A percentile compares a stretch with the other conserved stretches of the same genome.
Evolutionary conservation across 1,140 invertebrate genomes (phyloP).

Genomic region (Drosophila prosaltans): DNA sequence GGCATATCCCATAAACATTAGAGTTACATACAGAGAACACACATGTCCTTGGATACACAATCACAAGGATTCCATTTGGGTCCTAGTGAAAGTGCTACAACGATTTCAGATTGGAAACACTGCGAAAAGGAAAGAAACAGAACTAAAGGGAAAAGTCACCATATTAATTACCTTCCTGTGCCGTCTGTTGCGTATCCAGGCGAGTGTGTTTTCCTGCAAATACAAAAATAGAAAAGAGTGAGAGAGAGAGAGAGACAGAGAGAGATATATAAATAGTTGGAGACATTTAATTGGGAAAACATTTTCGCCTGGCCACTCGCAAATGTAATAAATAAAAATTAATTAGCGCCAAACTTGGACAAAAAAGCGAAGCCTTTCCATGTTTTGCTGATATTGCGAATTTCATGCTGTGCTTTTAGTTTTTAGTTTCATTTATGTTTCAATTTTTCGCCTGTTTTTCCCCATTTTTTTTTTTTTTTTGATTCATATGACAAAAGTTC

Average conservation of each 20-base stretch:
- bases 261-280: constrained; percentile 43
- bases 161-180: constrained; percentile 76
- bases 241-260: constrained; percentile 30
- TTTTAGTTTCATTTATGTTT: constrained; percentile 52
- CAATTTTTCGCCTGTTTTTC: constrained; percentile 18
- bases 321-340: constrained; percentile 77
- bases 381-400: constrained; percentile 70
- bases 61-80: background rate
- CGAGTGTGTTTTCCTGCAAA: constrained; percentile 69
- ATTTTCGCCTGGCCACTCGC: constrained; percentile 42
- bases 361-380: constrained; percentile 40
- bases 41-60: constrained; percentile 3
- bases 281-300: constrained; percentile 63
- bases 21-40: background rate
- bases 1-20: background rate
- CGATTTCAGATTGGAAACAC: background rate
- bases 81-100: constrained; percentile 46
- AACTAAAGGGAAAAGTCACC: constrained; percentile 32
- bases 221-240: constrained; percentile 8
- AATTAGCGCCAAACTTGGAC: constrained; percentile 69
- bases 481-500: constrained; percentile 70
- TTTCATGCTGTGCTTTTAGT: constrained; percentile 59
- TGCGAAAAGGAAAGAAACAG: constrained; percentile 12
- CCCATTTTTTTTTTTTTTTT: constrained; percentile 24
- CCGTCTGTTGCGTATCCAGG: constrained; percentile 71